Base-by-base conservation (phyloP, 2,888 invertebrate species). In the Platycheirus albimanus region DNA sequence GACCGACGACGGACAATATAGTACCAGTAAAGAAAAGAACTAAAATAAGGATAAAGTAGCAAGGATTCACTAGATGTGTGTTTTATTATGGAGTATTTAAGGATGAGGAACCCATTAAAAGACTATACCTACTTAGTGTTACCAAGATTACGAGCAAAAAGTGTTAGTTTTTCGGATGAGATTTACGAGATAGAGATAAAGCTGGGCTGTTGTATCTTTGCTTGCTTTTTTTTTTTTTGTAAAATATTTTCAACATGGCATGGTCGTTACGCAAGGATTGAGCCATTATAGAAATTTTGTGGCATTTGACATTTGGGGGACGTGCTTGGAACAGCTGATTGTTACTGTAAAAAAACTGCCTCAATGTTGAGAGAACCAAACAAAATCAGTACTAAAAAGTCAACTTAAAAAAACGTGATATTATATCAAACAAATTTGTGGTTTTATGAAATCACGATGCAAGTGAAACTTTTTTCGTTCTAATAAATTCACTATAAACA, bases 141-240 rank as follows among this genome's bases (percentile, higher is more conserved):
- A 13, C 20, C 20, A 54, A 36, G 20, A 36, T 54, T n/a, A 54
- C 54, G 36, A 54, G 54, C 36, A 54, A 19, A 54, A 36, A 38
- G n/a, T 20, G 54, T 36, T 36, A 36, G 19, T 54, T 54, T 52
- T 17, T 43, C 19, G 1, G n/a, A 20, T 13, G 36, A n/a, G 54
- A 54, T 54, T 54, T 36, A 36, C 20, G 13, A 3, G 8, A 33
- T 17, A n/a, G 17, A 33, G 11, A 2, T 8, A 30, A 30, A 30
- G 30, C 1, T 2, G 11, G 1, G 7, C 7, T 33, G 8, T 33
- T 8, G 30, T 33, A 17, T 15, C 13, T 30, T 24, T 51, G 10
- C 15, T 30, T n/a, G 20, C 13, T 30, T 15, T 28, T 30, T 0
- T 11, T 52, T 0, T 30, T 17, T 17, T 45, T 11, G 0, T 30